Base-by-base conservation (phyloP, 2,888 invertebrate species). In the Lingula anatina region DNA sequence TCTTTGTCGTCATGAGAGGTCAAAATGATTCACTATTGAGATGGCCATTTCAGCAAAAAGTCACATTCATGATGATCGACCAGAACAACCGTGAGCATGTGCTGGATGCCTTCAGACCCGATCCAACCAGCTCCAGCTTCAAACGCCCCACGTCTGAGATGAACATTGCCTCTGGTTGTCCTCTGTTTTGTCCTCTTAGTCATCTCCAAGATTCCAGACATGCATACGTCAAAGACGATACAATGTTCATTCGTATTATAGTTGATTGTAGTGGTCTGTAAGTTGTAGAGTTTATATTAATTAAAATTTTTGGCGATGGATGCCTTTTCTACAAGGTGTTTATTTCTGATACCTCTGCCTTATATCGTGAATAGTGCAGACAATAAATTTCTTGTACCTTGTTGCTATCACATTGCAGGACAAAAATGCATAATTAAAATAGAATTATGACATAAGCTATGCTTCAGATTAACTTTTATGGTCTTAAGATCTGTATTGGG, bases 131-230 rank as follows among this genome's bases (percentile, higher is more conserved):
- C 44, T 62, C 68, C 2, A 73, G 72, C 0, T 76, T 75, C 61
- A 62, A 66, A 44, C 55, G 68, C 24, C 76, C 76, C 3, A 61
- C 60, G 12, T 59, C 69, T 2, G 72, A 74, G 47, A 74, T 74
- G 72, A 76, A 75, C 61, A 73, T 75, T 12, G 76, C 76, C 3
- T 69, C 68, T 50, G 76, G 76, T 1, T 74, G 73, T 50, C 76
- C 76, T 0, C 51, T 70, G 44, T 76, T 76, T 51, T 57, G 69
- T 38, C 58, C 62, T 0, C 54, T 66, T 18, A 45, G 58, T 15
- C 57, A 66, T 35, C 53, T 68, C 12, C 59, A 62, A 25, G 58
- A 56, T 35, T 50, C 57, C 12, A 53, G 50, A 27, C 46, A 52
- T 18, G 61, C 58, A 2, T 72, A 64, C 53, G 59, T 71, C n/a